Conservation (phyloP, 2,888 invertebrate species). For the Lasioglossum villosulum region DNA sequence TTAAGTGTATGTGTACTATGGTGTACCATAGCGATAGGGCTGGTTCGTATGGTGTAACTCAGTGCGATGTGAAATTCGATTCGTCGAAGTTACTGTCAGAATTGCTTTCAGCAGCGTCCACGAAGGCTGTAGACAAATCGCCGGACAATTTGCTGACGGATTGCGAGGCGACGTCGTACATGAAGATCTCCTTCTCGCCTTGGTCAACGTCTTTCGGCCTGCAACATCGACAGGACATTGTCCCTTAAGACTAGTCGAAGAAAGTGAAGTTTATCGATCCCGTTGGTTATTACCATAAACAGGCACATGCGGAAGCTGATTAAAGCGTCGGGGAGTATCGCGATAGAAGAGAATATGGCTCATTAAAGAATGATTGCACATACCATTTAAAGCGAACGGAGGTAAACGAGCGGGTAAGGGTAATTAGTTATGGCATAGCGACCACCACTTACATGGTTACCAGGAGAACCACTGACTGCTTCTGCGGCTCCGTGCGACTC, state of each 20-base stretch:
- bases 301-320: constrained; percentile 41
- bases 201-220: constrained; percentile 84
- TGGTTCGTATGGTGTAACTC: constrained; percentile 27
- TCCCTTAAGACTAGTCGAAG: constrained; percentile 25
- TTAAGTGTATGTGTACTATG: constrained; percentile 15
- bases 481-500: constrained; percentile 89
- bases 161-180: constrained; percentile 92
- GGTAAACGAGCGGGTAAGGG: constrained; percentile 42
- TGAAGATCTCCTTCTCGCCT: constrained; percentile 92
- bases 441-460: constrained; percentile 90
- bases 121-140: constrained; percentile 93
- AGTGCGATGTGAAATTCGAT: constrained; percentile 61
- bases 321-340: constrained; percentile 12
- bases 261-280: constrained; percentile 37
- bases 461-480: constrained; percentile 92
- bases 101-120: constrained; percentile 94
- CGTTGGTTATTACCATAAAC: neutral
- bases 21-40: constrained; percentile 7
- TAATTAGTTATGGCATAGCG: constrained; percentile 51
- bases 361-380: constrained; percentile 45
- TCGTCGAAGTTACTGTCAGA: constrained; percentile 84
- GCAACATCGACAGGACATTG: constrained; percentile 71
- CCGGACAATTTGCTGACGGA: constrained; percentile 92
- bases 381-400: constrained; percentile 42
- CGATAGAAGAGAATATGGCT: constrained; percentile 20